These are phyloP conservation scores for Neotoma lepida DNA, from an alignment of 2,113 vertebrate genomes.

Conservation along the genomic window DNA sequence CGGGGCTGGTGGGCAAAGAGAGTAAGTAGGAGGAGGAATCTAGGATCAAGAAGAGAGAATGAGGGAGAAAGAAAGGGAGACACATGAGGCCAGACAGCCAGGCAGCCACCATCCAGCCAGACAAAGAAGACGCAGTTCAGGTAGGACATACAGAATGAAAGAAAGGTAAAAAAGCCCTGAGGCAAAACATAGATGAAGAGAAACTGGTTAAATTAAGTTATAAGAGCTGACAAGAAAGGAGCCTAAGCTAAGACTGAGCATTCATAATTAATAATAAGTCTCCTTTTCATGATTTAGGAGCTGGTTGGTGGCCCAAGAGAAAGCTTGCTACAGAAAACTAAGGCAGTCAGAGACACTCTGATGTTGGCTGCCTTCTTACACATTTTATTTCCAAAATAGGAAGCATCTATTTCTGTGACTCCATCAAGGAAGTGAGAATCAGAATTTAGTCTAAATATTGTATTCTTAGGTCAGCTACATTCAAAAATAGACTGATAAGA, in stretches of 20 bases:
- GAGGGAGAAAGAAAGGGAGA: neutral
- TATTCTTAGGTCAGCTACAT: neutral
- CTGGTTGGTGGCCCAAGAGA: neutral
- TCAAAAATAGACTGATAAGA: slow-evolving; percentile 49
- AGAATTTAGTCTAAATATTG: slow-evolving; percentile 53
- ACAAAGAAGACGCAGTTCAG: neutral
- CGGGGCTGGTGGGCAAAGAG: neutral
- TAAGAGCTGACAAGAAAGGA: neutral
- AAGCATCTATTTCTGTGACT: slow-evolving; percentile 29
- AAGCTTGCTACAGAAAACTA: neutral
- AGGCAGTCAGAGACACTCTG: neutral
- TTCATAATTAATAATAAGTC: neutral
- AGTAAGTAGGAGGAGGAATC: neutral
- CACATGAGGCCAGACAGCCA: no score
- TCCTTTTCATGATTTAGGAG: neutral
- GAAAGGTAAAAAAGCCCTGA: neutral
- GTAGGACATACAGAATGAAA: neutral
- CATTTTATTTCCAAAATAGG: neutral
- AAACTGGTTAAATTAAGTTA: neutral
- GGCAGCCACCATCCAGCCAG: neutral
- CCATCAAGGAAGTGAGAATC: slow-evolving; percentile 58
- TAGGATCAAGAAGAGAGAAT: neutral
- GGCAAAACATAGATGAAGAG: neutral
- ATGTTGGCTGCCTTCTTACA: neutral
- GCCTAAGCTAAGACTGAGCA: neutral